These are phyloP conservation scores for Hetaerina titia DNA, from an alignment of 2,888 invertebrate species.

Conservation along the genomic window DNA sequence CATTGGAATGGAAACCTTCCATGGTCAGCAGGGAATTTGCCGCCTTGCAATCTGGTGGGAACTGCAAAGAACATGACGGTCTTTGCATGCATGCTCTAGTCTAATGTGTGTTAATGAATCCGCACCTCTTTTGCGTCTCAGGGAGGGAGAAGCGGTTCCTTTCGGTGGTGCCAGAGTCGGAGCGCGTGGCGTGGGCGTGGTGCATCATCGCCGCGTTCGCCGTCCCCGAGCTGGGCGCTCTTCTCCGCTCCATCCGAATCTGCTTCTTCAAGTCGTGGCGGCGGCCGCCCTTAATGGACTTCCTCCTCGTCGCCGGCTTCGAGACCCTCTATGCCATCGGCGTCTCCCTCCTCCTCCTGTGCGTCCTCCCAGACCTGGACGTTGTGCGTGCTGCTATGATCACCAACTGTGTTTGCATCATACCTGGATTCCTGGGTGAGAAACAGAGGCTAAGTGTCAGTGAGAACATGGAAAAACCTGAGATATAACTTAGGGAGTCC, in stretches of 20 bases:
- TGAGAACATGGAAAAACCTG: too few relatives aligned
- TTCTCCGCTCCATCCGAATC: conserved; percentile 85
- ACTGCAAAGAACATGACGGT: too few relatives aligned
- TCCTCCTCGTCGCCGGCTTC: conserved; percentile 83
- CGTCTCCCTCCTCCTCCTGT: conserved; percentile 86
- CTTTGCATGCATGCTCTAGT: too few relatives aligned
- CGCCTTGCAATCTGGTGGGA: too few relatives aligned
- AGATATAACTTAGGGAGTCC: too few relatives aligned
- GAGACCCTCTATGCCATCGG: conserved; percentile 90
- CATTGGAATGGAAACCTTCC: too few relatives aligned
- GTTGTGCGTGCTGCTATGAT: conserved; percentile 90
- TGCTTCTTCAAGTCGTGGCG: conserved; percentile 85
- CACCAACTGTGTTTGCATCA: conserved; percentile 89
- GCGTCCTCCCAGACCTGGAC: conserved; percentile 89
- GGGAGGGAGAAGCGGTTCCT: conserved; percentile 75
- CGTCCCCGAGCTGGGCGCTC: conserved; percentile 87
- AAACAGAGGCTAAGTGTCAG: conserved; percentile 71
- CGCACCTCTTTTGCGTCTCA: conserved; percentile 71
- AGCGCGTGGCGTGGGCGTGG: conserved; percentile 89
- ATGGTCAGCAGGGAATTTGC: too few relatives aligned
- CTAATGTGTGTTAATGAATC: background rate
- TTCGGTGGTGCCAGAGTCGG: conserved; percentile 78
- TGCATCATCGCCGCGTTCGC: conserved; percentile 86
- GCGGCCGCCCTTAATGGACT: conserved; percentile 80
- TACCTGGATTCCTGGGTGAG: conserved; percentile 88